A percentile compares a stretch with the other conserved stretches of the same genome.
Evolutionary conservation across 64 coral and sea anemone genomes (phyloP).

Genomic region (Cladopsammia gracilis): DNA sequence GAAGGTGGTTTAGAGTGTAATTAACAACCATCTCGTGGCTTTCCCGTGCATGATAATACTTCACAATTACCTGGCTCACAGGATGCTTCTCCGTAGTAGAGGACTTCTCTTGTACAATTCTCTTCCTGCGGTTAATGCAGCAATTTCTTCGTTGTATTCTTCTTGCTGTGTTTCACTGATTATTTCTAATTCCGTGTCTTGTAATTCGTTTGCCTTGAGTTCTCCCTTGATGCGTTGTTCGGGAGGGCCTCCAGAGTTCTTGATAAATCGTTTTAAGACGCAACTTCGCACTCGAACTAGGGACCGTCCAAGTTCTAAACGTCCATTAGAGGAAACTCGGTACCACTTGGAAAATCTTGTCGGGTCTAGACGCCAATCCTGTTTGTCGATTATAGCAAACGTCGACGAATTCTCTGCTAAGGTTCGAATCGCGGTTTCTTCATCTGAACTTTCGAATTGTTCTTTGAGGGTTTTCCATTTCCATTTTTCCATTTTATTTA

Average conservation of each 20-base stretch:
- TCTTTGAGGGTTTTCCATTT: too few relatives aligned
- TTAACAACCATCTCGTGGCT: slow-evolving; percentile 72
- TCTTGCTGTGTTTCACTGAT: slow-evolving; percentile 72
- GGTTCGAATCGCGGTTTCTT: too few relatives aligned
- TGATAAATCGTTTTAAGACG: slow-evolving; percentile 62
- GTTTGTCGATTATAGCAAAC: too few relatives aligned
- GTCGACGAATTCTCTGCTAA: not conserved
- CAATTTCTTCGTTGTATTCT: slow-evolving; percentile 60
- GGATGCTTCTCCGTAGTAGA: slow-evolving; percentile 46
- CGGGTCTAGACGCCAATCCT: slow-evolving; percentile 42
- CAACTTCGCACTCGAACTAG: too few relatives aligned
- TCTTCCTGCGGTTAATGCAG: slow-evolving; percentile 28
- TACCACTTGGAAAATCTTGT: too few relatives aligned
- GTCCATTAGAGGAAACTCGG: too few relatives aligned
- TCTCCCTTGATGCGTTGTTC: not conserved
- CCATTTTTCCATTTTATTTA: too few relatives aligned
- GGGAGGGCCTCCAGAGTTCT: slow-evolving; percentile 39
- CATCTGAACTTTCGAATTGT: too few relatives aligned
- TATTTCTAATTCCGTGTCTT: slow-evolving; percentile 56
- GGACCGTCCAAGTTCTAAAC: too few relatives aligned
- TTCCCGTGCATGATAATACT: slow-evolving; percentile 61
- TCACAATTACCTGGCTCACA: slow-evolving; percentile 68
- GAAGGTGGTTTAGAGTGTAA: slow-evolving; percentile 68
- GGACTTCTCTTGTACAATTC: slow-evolving; percentile 38
- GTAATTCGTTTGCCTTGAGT: slow-evolving; percentile 60